Conservation (phyloP, 2,797 vertebrate species). For the Oryzias sinensis region DNA sequence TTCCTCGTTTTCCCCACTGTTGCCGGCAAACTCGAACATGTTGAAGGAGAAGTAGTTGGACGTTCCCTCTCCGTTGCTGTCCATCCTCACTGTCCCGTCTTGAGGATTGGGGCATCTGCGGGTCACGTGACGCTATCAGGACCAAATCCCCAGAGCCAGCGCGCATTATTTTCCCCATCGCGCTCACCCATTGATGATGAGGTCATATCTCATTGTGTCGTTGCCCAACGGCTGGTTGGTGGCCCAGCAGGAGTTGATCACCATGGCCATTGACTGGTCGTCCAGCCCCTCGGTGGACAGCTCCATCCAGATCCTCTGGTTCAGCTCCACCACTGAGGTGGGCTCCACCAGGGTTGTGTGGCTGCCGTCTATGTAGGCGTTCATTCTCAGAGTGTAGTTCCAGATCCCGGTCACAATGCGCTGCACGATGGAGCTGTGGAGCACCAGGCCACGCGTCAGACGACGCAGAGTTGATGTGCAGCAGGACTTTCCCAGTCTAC, state of each 20-base stretch:
- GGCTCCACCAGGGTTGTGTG: too few relatives aligned
- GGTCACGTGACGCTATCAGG: not conserved
- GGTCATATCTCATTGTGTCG: constrained; percentile 15
- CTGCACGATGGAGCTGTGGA: constrained; percentile 19
- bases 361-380: too few relatives aligned
- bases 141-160: not conserved
- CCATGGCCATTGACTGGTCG: too few relatives aligned
- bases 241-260: constrained; percentile 22
- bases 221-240: not conserved
- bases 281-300: too few relatives aligned
- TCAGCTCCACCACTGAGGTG: too few relatives aligned
- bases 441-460: not conserved
- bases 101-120: constrained; percentile 19
- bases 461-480: not conserved
- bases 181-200: constrained; percentile 23
- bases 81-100: constrained; percentile 21
- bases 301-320: too few relatives aligned
- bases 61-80: constrained; percentile 19
- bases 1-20: not conserved
- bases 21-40: constrained; percentile 32
- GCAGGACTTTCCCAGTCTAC: not conserved
- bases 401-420: not conserved
- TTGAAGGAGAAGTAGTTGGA: constrained; percentile 44
- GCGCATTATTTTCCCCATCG: not conserved
- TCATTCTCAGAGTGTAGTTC: too few relatives aligned